Base-by-base conservation (phyloP, 2,888 invertebrate species). In the Allacma fusca region DNA sequence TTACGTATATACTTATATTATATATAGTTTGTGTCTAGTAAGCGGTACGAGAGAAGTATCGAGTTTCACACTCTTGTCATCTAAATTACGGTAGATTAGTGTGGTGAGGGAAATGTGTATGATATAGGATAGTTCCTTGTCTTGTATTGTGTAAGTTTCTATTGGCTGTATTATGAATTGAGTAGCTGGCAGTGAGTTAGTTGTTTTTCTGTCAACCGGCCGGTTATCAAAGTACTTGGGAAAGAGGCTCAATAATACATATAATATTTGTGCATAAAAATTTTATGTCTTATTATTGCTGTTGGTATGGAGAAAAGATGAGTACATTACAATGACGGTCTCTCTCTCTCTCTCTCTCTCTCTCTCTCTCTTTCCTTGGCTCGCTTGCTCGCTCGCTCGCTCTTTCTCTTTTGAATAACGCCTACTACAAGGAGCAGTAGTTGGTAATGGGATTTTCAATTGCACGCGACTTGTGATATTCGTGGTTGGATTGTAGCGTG, bases 401-500 rank as follows among this genome's bases (percentile, higher is more conserved):
- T n/a, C n/a, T n/a, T n/a, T n/a, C n/a, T n/a, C 50, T 50, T 50
- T 50, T 1, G 16, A n/a, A 50, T 50, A 16, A 50, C 5, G 50
- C 50, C 50, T 50, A 50, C 50, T 50, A 50, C 50, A 2, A 13
- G n/a, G 1, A 19, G n/a, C 9, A 19, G 1, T n/a, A 50, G 50
- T 50, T 50, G 50, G 50, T 50, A 50, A 50, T 50, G 50, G n/a
- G 7, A 50, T 40, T 64, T 73, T 73, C 28, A 40, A 40, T 62
- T 73, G 73, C 64, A 73, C 64, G 73, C 64, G 73, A 73, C 73
- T 64, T 24, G 9, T 34, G 57, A 72, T 72, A 59, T 62, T 72
- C 59, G 57, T n/a, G 72, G 62, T n/a, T 29, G 72, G 28, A 71
- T 28, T 59, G 72, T 72, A 29, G 68, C n/a, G 65, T 28, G 65